Base-by-base conservation (phyloP, 1,140 invertebrate species). In the Monomorium pharaonis region DNA sequence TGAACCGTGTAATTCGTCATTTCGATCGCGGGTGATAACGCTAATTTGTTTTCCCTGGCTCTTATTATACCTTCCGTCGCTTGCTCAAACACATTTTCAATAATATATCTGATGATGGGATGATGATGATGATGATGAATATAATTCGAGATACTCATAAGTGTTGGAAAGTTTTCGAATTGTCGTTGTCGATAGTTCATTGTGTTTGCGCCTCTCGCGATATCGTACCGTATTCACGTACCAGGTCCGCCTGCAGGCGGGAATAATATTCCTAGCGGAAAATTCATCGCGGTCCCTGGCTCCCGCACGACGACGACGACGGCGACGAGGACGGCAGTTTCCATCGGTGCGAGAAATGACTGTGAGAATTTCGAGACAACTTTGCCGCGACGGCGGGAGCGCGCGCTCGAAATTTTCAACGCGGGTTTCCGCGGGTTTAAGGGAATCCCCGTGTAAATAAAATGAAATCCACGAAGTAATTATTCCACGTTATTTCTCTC, bases 221-320 rank as follows among this genome's bases (percentile, higher is more conserved):
- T 44, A 30, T 74, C 78, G 78, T 42, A 10, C 7, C 37, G 5
- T 30, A 21, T 18, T 37, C 24, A 24, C 27, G 18, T 7, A 7
- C 37, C 37, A 12, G 24, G 37, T 67, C 9, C 51, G 67, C 78
- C 67, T 33, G 67, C 78, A 58, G 78, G 78, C 51, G 51, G 6
- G 78, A 74, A 83, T 83, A 83, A 83, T 83, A 70, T 81, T 72
- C 67, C 78, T 83, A 58, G 67, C 78, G 78, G 78, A 83, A 83
- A 83, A 83, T 83, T 72, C 78, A 83, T 58, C 78, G 51, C 18
- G 63, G 21, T 67, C 63, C 63, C 37, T 27, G 42, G 27, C 6
- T 7, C 37, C 49, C 18, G 58, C 78, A 42, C 47, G 27, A 56
- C 16, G n/a, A n/a, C n/a, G n/a, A n/a, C n/a, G n/a, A n/a, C n/a